phyloP scores from a whole-genome alignment of 2,888 invertebrate species.

The Allygus modestus region DNA sequence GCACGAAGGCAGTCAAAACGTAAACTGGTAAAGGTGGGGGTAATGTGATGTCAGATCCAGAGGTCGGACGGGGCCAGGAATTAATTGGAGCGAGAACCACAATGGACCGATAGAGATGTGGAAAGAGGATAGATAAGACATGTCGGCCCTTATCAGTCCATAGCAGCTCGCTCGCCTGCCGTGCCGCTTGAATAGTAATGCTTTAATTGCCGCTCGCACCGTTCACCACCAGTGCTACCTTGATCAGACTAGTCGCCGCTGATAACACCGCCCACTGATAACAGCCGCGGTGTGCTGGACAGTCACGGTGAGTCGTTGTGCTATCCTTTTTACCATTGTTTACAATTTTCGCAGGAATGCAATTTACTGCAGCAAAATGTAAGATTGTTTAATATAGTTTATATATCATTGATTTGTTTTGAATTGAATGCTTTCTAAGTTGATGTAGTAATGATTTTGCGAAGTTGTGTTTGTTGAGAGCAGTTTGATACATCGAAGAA shows the following conservation, averaged over 20 bases:
- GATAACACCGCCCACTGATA: neutral
- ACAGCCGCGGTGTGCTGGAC: neutral
- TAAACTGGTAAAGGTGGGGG: neutral
- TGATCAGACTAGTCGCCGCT: too few species aligned
- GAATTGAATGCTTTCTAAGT: too few species aligned
- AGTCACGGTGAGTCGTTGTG: too few species aligned
- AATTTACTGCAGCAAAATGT: too few species aligned
- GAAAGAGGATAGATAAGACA: constrained; percentile 41
- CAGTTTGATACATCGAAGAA: too few species aligned
- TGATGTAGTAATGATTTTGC: too few species aligned
- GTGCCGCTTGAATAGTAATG: constrained; percentile 21
- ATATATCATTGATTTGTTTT: too few species aligned
- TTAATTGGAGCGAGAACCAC: constrained; percentile 14
- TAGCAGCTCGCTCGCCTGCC: neutral
- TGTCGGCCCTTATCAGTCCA: constrained; percentile 12
- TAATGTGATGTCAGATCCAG: constrained; percentile 33
- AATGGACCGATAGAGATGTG: constrained; percentile 18
- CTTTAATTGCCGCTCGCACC: neutral
- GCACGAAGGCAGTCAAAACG: too few species aligned
- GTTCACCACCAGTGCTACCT: neutral
- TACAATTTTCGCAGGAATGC: too few species aligned
- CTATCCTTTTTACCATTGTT: too few species aligned
- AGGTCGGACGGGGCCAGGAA: neutral
- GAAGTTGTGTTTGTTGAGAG: too few species aligned
- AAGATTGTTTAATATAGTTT: too few species aligned